These are phyloP conservation scores for Vulpes ferrilata DNA, from an alignment of 2,113 vertebrate species.

Conservation along the genomic window DNA sequence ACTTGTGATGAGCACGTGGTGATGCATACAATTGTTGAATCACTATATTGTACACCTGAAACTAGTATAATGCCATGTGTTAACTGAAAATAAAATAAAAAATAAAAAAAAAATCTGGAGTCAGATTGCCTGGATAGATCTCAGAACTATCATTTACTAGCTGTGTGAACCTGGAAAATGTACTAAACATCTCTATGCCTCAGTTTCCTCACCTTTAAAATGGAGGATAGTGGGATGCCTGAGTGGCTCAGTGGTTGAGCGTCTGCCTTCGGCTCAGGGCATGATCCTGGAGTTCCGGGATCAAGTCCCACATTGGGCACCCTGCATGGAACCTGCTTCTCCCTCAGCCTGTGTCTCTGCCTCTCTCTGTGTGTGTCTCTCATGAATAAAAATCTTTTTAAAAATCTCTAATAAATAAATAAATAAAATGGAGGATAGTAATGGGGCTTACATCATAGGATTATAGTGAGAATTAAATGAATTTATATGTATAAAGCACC, in stretches of 20 bases:
- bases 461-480: slow-evolving; percentile 8
- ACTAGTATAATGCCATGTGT: neutral
- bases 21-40: neutral
- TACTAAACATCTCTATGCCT: neutral
- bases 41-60: neutral
- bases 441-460: neutral
- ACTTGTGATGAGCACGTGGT: neutral
- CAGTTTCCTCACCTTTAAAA: slow-evolving; percentile 20
- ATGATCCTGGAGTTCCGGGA: too few species aligned
- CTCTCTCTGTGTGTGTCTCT: too few species aligned
- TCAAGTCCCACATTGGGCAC: too few species aligned
- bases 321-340: too few species aligned
- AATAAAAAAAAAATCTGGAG: neutral
- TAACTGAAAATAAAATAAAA: neutral
- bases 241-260: too few species aligned
- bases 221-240: neutral
- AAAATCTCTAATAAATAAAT: too few species aligned
- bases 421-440: neutral
- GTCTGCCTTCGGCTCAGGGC: too few species aligned
- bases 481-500: neutral
- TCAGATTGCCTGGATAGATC: neutral
- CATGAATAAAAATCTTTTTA: too few species aligned
- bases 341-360: too few species aligned
- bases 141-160: neutral
- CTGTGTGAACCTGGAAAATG: neutral